Evolutionary conservation across 2,797 vertebrate species (phyloP), one percentile per base, ranked within the genome.

Genomic region (Pseudochirops cupreus): DNA sequence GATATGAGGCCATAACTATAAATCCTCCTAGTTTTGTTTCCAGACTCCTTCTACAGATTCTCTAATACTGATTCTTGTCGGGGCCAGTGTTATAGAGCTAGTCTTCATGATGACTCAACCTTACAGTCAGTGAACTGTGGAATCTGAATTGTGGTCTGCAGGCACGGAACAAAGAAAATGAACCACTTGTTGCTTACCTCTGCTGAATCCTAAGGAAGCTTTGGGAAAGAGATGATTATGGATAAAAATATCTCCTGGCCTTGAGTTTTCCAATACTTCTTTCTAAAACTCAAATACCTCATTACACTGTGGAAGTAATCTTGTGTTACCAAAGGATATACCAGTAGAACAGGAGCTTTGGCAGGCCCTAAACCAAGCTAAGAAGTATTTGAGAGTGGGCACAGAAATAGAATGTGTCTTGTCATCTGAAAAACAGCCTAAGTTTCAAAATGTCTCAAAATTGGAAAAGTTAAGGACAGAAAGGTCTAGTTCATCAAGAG

Each of bases 1-100:
- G 91, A 97, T 97, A 96, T n/a, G 96, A 96, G 97, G 96, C 97
- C 74, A 82, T 98, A 46, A 82, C 21, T 26, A 82, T 26, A 82
- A 74, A 74, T 39, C n/a, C 31, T 62, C 31, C n/a, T 74, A 39
- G 16, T n/a, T 67, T n/a, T 67, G 16, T 74, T 9, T 74, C 67
- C 67, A 74, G 67, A 74, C 6, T 39, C 67, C 74, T 82, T 46
- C 18, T 26, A 82, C 39, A 82, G 74, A 46, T 46, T 46, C 21
- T 82, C 39, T 46, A 46, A 82, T 46, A 82, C 74, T 26, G 74
- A 46, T 26, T 82, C 39, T 82, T 82, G 39, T 82, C 0, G 3
- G 39, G 74, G 21, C 16, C 39, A 82, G 21, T 46, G 74, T 46
- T 82, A 82, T 10, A 24, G 74, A 24, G 74, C 10, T 82, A 26